Conservation (phyloP, 1,140 invertebrate genomes). For the Zaprionus ghesquierei region DNA sequence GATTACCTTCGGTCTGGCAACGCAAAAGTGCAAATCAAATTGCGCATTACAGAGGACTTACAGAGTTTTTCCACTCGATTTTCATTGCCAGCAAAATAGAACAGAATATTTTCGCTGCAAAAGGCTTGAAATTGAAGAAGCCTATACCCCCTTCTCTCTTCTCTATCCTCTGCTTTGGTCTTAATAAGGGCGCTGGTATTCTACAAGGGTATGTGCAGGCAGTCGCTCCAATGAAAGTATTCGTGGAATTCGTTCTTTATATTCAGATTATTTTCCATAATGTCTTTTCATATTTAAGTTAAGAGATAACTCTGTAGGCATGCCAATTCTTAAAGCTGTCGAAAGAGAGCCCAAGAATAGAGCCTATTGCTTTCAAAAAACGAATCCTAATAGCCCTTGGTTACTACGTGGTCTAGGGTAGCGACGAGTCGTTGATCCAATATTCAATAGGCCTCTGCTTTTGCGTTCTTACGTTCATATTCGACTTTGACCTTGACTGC, state of each 20-base stretch:
- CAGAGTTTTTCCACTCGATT: conserved; percentile 9
- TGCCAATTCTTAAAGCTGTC: too few species aligned
- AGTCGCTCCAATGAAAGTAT: too few species aligned
- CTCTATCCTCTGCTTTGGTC: background rate
- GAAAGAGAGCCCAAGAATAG: too few species aligned
- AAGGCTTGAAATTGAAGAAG: conserved; percentile 25
- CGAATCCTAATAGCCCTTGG: too few species aligned
- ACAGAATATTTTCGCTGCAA: too few species aligned
- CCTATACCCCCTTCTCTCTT: too few species aligned
- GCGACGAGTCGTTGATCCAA: background rate
- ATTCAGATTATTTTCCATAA: background rate
- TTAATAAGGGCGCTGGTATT: background rate
- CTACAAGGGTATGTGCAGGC: background rate
- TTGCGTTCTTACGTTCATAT: conserved; percentile 54
- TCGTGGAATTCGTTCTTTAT: conserved; percentile 6
- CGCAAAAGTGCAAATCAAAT: background rate
- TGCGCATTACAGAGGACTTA: background rate
- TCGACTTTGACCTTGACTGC: conserved; percentile 72
- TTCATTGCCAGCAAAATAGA: background rate
- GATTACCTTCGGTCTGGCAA: conserved; percentile 17
- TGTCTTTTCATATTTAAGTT: too few species aligned
- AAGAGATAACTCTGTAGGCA: too few species aligned
- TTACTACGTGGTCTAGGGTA: background rate
- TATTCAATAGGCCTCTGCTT: background rate
- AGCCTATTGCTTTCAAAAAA: too few species aligned